A percentile compares a stretch with the other conserved stretches of the same genome.
These are phyloP conservation scores for Thalassophryne amazonica DNA, from an alignment of 2,797 vertebrate genomes.

Conservation along the genomic window DNA sequence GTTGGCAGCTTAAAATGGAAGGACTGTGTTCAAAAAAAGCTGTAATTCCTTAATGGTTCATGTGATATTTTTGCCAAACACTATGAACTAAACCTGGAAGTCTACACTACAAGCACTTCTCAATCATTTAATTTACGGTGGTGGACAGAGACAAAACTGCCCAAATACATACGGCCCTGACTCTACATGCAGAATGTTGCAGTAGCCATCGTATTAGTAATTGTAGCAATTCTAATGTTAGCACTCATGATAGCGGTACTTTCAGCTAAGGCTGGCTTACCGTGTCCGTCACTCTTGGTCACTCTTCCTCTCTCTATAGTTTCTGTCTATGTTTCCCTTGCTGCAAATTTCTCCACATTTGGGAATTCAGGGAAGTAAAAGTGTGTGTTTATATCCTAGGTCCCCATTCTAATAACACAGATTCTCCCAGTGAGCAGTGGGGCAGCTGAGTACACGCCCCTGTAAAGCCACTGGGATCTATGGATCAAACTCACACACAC, in stretches of 20 bases:
- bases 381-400: constrained; percentile 49
- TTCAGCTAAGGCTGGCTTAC: background rate
- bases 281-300: background rate
- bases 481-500: constrained; percentile 56
- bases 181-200: too few species aligned
- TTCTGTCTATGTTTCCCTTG: constrained; percentile 37
- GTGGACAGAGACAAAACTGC: too few species aligned
- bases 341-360: constrained; percentile 65
- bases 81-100: too few species aligned
- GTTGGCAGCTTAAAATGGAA: too few species aligned
- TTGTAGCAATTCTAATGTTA: background rate
- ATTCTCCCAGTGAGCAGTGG: constrained; percentile 73
- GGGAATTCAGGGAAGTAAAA: constrained; percentile 55
- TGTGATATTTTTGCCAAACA: too few species aligned
- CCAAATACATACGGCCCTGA: too few species aligned
- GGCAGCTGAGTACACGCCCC: constrained; percentile 72
- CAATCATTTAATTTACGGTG: too few species aligned
- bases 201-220: too few species aligned
- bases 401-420: constrained; percentile 82
- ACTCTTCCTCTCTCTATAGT: constrained; percentile 26
- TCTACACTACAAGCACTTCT: too few species aligned
- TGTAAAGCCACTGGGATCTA: constrained; percentile 64
- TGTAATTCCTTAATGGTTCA: too few species aligned
- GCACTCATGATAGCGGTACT: too few species aligned
- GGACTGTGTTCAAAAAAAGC: too few species aligned